Percentiles rank a stretch among this genome's conserved stretches.
Conservation (phyloP, 2,888 invertebrate species). For the Drosophila planitibia region DNA sequence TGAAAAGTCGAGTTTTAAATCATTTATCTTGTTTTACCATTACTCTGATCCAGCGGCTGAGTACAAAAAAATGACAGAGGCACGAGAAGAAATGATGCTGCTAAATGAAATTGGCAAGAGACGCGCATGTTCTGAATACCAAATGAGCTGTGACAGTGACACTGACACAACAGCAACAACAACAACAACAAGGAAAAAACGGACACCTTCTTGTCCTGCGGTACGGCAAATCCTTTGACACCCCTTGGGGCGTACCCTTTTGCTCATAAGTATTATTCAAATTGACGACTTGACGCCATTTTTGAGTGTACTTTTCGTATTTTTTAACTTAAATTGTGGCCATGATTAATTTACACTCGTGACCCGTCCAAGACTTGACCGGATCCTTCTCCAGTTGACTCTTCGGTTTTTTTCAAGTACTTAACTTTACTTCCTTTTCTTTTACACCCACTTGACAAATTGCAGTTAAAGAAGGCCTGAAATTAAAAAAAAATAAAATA, state of each 20-base stretch:
- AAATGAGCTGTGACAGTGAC: slow-evolving; percentile 79
- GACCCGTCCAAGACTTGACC: slow-evolving; percentile 24
- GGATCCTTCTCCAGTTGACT: slow-evolving; percentile 25
- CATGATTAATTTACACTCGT: slow-evolving; percentile 72
- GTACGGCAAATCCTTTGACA: slow-evolving; percentile 63
- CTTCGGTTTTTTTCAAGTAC: slow-evolving; percentile 20
- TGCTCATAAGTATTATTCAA: slow-evolving; percentile 54
- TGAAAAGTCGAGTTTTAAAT: slow-evolving; percentile 80
- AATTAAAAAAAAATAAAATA: slow-evolving; percentile 4
- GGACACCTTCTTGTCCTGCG: slow-evolving; percentile 24
- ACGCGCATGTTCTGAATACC: slow-evolving; percentile 71
- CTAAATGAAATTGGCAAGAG: slow-evolving; percentile 70
- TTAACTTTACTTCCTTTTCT: slow-evolving; percentile 28
- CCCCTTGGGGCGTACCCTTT: slow-evolving; percentile 27
- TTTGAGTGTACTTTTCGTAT: slow-evolving; percentile 78
- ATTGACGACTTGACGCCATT: slow-evolving; percentile 62
- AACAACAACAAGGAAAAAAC: slow-evolving; percentile 4
- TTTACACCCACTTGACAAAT: slow-evolving; percentile 60
- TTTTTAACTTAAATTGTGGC: slow-evolving; percentile 74
- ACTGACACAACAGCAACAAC: slow-evolving; percentile 21
- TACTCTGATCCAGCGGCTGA: slow-evolving; percentile 23
- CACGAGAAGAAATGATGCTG: slow-evolving; percentile 65
- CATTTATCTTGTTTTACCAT: slow-evolving; percentile 79
- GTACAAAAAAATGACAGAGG: slow-evolving; percentile 64
- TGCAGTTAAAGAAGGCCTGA: slow-evolving; percentile 28